Percentiles rank a stretch among this genome's conserved stretches.
Conservation (phyloP, 2,888 invertebrate species). For the Kuschelorhynchus macadamiae region DNA sequence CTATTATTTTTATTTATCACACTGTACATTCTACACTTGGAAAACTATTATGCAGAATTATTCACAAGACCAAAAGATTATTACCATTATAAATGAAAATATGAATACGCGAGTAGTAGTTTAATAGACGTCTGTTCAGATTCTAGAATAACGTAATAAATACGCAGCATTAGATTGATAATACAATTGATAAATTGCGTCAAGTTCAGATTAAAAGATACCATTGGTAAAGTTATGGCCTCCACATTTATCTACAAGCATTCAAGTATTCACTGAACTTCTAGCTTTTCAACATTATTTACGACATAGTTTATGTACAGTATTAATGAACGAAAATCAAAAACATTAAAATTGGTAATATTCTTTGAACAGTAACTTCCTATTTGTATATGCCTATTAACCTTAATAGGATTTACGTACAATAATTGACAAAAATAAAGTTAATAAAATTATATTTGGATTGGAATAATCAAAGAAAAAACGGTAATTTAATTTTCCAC, state of each 20-base stretch:
- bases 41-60: no score
- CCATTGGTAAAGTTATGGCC: constrained; percentile 41
- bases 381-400: not conserved
- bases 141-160: constrained; percentile 55
- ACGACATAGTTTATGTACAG: constrained; percentile 9
- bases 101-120: constrained; percentile 2
- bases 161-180: constrained; percentile 56
- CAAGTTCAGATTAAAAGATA: constrained; percentile 56
- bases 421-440: not conserved
- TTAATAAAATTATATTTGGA: no score
- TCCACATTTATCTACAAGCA: constrained; percentile 23
- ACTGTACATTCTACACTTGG: no score
- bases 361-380: not conserved
- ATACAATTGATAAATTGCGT: constrained; percentile 52
- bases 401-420: not conserved
- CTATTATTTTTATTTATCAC: no score
- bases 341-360: constrained; percentile 2
- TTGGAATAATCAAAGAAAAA: no score
- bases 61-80: not conserved
- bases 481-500: no score
- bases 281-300: constrained; percentile 41
- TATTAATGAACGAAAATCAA: constrained; percentile 4
- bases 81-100: constrained; percentile 6
- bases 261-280: constrained; percentile 41
- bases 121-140: constrained; percentile 50